phyloP scores from a whole-genome alignment of 2,888 invertebrate species.

The Epicampocera succincta region DNA sequence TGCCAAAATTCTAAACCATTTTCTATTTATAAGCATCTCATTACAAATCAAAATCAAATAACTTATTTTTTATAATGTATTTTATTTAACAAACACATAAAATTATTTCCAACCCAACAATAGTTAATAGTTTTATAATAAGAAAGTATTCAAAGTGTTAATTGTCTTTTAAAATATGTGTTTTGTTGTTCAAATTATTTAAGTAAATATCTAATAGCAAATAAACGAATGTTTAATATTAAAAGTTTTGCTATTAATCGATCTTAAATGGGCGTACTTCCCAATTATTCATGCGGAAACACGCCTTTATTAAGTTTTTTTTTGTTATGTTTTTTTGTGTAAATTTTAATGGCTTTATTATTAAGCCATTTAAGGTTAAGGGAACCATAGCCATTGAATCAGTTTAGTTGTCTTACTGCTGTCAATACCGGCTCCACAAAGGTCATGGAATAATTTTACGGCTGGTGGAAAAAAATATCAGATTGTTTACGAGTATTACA shows the following conservation, averaged over 20 bases:
- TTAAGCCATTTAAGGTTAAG: slow-evolving; percentile 31
- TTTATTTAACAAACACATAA: slow-evolving; percentile 3
- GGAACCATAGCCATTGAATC: slow-evolving; percentile 3
- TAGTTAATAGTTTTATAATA: not conserved
- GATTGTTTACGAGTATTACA: slow-evolving; percentile 12
- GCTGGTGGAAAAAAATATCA: not conserved
- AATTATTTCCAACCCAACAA: not conserved
- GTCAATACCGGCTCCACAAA: slow-evolving; percentile 17
- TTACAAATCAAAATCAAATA: too few relatives aligned
- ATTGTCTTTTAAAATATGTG: slow-evolving; percentile 13
- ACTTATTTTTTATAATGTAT: not conserved
- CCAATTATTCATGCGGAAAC: slow-evolving; percentile 7
- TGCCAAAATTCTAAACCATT: too few relatives aligned
- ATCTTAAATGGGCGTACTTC: slow-evolving; percentile 17
- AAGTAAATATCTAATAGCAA: not conserved
- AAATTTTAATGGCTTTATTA: slow-evolving; percentile 45
- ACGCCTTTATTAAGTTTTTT: slow-evolving; percentile 33
- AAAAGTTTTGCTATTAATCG: not conserved
- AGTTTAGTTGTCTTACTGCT: not conserved
- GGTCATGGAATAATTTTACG: slow-evolving; percentile 42
- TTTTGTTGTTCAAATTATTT: slow-evolving; percentile 11
- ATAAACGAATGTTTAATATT: not conserved
- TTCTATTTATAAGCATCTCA: too few relatives aligned
- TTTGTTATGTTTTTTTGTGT: not conserved
- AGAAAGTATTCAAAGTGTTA: slow-evolving; percentile 3